A percentile compares a stretch with the other conserved stretches of the same genome.
These are phyloP conservation scores for Alouatta palliata DNA, from an alignment of 2,113 vertebrate species.

Conservation along the genomic window DNA sequence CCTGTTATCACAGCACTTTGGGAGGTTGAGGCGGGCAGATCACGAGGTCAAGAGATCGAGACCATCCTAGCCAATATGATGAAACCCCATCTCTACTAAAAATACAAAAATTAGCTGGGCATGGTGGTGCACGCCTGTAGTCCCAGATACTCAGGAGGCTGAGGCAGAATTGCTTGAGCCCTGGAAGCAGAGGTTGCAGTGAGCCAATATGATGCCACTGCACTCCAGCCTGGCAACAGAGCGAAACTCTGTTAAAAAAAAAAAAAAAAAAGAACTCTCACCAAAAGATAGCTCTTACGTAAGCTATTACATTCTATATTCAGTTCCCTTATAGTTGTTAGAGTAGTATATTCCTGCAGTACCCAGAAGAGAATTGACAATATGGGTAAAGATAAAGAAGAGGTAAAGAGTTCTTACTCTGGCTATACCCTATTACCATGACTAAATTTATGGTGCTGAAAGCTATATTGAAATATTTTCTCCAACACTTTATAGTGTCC, in stretches of 20 bases:
- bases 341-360: not conserved
- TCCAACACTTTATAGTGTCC: not conserved
- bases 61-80: too few species aligned
- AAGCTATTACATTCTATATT: not conserved
- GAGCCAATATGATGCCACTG: too few species aligned
- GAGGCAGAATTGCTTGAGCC: too few species aligned
- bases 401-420: not conserved
- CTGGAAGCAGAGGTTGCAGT: too few species aligned
- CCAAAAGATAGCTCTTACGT: not conserved
- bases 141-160: too few species aligned
- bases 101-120: too few species aligned
- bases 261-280: not conserved
- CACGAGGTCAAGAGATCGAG: too few species aligned
- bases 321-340: not conserved
- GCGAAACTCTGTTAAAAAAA: too few species aligned
- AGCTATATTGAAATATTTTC: not conserved
- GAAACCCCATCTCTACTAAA: too few species aligned
- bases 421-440: not conserved
- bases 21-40: too few species aligned
- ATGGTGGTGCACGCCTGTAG: rapidly evolving
- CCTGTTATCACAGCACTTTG: too few species aligned
- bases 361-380: not conserved
- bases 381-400: not conserved
- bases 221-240: too few species aligned
- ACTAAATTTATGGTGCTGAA: not conserved